Evolutionary conservation across 2,113 vertebrate species (phyloP).

Genomic region (Antechinus flavipes): DNA sequence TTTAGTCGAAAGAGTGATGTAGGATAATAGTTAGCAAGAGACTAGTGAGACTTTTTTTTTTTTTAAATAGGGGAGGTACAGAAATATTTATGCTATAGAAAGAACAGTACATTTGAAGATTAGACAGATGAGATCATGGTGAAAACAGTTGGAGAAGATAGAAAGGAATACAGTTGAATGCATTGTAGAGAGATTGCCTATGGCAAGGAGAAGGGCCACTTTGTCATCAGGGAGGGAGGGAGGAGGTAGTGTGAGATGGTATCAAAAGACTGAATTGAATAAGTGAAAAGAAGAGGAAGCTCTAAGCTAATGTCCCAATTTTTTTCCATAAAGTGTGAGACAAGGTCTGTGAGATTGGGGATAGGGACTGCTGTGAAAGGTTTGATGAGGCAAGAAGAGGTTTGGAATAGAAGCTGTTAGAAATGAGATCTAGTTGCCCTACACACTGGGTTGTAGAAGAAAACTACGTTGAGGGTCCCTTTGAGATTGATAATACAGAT

Average conservation of each 20-base stretch:
- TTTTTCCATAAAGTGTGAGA: neutral
- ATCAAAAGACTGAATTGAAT: neutral
- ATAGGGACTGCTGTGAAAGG: neutral
- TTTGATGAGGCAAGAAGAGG: neutral
- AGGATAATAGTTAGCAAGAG: neutral
- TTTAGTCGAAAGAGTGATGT: too few species aligned
- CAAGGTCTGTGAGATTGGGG: neutral
- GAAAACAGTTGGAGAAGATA: neutral
- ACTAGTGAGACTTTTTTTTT: neutral
- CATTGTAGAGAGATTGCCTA: neutral
- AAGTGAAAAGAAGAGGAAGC: neutral
- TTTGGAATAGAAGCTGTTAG: neutral
- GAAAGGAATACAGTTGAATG: neutral
- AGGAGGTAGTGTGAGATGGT: neutral
- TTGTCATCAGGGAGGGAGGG: neutral
- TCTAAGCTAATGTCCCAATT: neutral
- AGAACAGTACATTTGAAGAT: neutral
- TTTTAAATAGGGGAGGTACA: neutral
- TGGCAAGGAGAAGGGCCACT: too few species aligned
- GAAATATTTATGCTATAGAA: neutral
- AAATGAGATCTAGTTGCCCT: neutral
- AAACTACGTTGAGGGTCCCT: neutral
- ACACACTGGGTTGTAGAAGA: too few species aligned
- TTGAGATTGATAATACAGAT: neutral
- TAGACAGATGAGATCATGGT: neutral